These are phyloP conservation scores for Rhinolophus sinicus DNA, from an alignment of 2,113 vertebrate species.

Conservation along the genomic window DNA sequence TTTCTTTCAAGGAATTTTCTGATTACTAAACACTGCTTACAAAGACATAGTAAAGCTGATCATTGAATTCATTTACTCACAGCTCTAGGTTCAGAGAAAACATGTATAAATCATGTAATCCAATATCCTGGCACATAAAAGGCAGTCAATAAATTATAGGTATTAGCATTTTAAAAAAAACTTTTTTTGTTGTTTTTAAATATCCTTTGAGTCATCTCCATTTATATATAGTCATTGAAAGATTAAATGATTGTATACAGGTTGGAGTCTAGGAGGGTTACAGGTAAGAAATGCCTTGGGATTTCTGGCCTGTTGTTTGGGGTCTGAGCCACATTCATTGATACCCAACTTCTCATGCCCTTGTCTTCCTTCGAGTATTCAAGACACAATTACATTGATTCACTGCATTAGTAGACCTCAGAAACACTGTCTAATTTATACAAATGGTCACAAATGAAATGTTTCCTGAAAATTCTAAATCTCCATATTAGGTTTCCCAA, in stretches of 20 bases:
- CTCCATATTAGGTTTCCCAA: neutral
- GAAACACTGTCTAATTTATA: neutral
- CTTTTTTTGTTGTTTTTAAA: neutral
- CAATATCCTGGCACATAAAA: neutral
- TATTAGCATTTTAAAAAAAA: neutral
- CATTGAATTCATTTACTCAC: neutral
- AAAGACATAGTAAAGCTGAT: neutral
- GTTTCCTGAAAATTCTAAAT: neutral
- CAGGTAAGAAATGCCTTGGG: neutral
- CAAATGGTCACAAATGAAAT: neutral
- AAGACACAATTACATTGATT: neutral
- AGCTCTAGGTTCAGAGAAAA: neutral
- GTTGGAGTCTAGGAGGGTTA: neutral
- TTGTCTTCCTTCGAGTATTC: neutral
- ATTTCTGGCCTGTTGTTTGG: neutral
- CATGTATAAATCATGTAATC: neutral
- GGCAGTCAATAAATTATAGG: neutral
- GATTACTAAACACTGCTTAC: neutral
- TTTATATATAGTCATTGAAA: neutral
- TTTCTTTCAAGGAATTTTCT: constrained; percentile 7
- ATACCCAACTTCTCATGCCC: neutral
- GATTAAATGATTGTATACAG: neutral
- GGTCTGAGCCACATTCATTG: neutral
- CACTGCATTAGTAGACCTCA: neutral
- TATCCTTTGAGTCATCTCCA: neutral